A percentile compares a stretch with the other conserved stretches of the same genome.
phyloP scores from a whole-genome alignment of 2,888 invertebrate genomes.

The Papilio protenor region DNA sequence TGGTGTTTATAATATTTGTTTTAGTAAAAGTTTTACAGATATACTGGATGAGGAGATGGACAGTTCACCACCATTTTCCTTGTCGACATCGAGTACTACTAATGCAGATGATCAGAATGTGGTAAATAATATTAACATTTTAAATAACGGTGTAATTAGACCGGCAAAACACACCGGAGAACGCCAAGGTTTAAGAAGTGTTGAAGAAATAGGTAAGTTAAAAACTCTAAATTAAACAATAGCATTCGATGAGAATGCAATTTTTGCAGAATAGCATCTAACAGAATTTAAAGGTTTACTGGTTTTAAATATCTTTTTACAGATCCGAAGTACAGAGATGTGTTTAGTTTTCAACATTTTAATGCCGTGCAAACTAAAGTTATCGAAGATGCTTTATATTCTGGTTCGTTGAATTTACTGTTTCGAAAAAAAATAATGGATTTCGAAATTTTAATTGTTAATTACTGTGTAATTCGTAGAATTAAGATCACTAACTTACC shows the following conservation, averaged over 20 bases:
- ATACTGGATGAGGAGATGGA: slow-evolving; percentile 66
- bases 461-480: not conserved
- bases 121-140: slow-evolving; percentile 2
- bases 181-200: slow-evolving; percentile 68
- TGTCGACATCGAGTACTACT: slow-evolving; percentile 56
- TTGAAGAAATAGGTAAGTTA: slow-evolving; percentile 72
- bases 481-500: not conserved
- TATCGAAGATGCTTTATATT: slow-evolving; percentile 87
- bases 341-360: slow-evolving; percentile 87
- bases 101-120: slow-evolving; percentile 30
- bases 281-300: not conserved
- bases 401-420: slow-evolving; percentile 72
- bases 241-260: not conserved
- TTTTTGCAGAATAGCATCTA: not conserved
- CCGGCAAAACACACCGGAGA: slow-evolving; percentile 70
- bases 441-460: not conserved
- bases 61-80: slow-evolving; percentile 72
- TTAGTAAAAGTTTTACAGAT: slow-evolving; percentile 70
- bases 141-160: slow-evolving; percentile 46
- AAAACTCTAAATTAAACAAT: not conserved
- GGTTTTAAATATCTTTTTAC: slow-evolving; percentile 45
- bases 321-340: slow-evolving; percentile 81
- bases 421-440: slow-evolving; percentile 19
- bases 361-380: slow-evolving; percentile 90
- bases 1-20: slow-evolving; percentile 33